A percentile compares a stretch with the other conserved stretches of the same genome.
Evolutionary conservation across 2,888 invertebrate species (phyloP).

Genomic region (Rhamphomyia laevipes): DNA sequence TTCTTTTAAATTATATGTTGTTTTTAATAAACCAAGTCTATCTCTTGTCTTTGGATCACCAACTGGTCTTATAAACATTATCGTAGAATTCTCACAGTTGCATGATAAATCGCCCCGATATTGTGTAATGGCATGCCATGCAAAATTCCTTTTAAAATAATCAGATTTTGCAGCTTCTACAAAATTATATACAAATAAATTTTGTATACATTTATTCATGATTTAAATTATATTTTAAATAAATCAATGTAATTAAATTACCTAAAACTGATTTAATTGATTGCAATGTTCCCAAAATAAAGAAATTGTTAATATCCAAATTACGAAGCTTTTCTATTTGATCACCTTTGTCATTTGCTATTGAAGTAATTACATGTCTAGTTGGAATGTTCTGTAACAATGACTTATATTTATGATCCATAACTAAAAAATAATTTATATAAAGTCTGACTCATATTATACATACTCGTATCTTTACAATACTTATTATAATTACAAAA

Average conservation of each 20-base stretch:
- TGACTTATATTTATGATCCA: slow-evolving; percentile 90
- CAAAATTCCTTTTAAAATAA: slow-evolving; percentile 72
- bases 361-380: slow-evolving; percentile 69
- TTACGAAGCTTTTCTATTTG: slow-evolving; percentile 64
- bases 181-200: too few relatives aligned
- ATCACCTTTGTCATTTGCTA: slow-evolving; percentile 43
- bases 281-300: slow-evolving; percentile 62
- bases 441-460: too few relatives aligned
- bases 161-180: slow-evolving; percentile 53
- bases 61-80: slow-evolving; percentile 62
- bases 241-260: slow-evolving; percentile 23
- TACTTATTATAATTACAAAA: slow-evolving; percentile 6
- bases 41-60: slow-evolving; percentile 57
- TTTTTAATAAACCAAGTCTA: slow-evolving; percentile 54
- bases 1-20: slow-evolving; percentile 56
- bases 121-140: slow-evolving; percentile 76
- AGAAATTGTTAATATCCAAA: slow-evolving; percentile 81
- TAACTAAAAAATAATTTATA: slow-evolving; percentile 44
- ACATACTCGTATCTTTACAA: too few relatives aligned
- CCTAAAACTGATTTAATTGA: slow-evolving; percentile 60
- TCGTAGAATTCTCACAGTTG: slow-evolving; percentile 62
- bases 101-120: slow-evolving; percentile 63
- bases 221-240: neutral
- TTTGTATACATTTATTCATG: too few relatives aligned
- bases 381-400: slow-evolving; percentile 81